These are phyloP conservation scores for Spisula solida DNA, from an alignment of 2,888 invertebrate species.

Conservation along the genomic window DNA sequence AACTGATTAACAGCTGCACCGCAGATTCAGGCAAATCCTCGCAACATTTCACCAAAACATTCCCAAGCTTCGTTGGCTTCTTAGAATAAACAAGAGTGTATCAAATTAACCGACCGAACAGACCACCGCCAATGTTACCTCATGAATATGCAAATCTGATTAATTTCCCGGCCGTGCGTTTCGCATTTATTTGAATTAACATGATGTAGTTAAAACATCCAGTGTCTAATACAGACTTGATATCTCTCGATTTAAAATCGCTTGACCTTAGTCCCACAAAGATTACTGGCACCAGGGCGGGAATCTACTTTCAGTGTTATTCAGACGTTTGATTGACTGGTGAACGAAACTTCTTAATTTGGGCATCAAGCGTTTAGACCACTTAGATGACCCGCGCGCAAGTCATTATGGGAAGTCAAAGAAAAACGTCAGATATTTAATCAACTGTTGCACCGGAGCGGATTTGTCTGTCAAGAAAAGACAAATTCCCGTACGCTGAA, in stretches of 20 bases:
- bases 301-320: background rate
- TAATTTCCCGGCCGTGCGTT: background rate
- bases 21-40: conserved; percentile 8
- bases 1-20: conserved; percentile 17
- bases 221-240: background rate
- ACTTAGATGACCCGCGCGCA: conserved; percentile 31
- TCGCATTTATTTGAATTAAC: conserved; percentile 35
- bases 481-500: conserved; percentile 1
- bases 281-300: conserved; percentile 40
- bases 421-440: conserved; percentile 19
- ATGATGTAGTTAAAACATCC: conserved; percentile 12
- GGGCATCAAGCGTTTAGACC: conserved; percentile 41
- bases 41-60: conserved; percentile 20
- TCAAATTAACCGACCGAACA: background rate
- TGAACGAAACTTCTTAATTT: conserved; percentile 44
- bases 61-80: conserved; percentile 12
- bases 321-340: conserved; percentile 46
- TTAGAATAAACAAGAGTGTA: conserved; percentile 15
- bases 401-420: conserved; percentile 20
- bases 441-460: conserved; percentile 16
- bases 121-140: conserved; percentile 30
- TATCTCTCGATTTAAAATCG: conserved; percentile 1
- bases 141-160: conserved; percentile 47
- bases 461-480: conserved; percentile 17
- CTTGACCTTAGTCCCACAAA: conserved; percentile 23